Conservation (phyloP, 2,888 invertebrate species). For the Drosophila acutilabella region DNA sequence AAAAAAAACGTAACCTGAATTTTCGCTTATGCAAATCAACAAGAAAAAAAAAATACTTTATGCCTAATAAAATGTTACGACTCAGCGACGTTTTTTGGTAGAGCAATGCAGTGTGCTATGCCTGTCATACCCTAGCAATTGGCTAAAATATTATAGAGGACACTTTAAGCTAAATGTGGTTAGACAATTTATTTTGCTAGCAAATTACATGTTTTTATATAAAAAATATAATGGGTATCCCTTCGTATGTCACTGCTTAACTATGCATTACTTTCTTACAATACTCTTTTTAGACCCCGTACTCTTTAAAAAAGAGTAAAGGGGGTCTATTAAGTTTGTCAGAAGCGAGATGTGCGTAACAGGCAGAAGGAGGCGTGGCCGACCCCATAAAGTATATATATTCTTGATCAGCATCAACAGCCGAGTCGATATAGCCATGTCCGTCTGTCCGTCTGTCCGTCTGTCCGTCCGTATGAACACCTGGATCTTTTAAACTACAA, state of each 20-base stretch:
- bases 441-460: too few species aligned
- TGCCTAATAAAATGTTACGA: constrained; percentile 74
- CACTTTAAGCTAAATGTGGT: too few species aligned
- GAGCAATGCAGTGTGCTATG: constrained; percentile 25
- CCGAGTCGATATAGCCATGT: too few species aligned
- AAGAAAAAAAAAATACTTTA: constrained; percentile 40
- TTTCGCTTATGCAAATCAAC: constrained; percentile 72
- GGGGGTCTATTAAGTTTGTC: too few species aligned
- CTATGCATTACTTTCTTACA: not conserved
- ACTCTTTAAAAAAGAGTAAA: too few species aligned
- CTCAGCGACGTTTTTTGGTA: constrained; percentile 27
- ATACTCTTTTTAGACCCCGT: not conserved
- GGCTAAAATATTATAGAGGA: not conserved
- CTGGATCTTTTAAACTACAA: too few species aligned
- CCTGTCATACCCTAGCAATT: constrained; percentile 2
- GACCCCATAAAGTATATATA: too few species aligned
- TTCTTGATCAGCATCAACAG: too few species aligned
- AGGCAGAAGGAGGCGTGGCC: too few species aligned
- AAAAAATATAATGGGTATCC: not conserved
- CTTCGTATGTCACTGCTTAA: not conserved
- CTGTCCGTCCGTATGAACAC: too few species aligned
- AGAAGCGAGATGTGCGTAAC: too few species aligned
- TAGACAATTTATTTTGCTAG: too few species aligned
- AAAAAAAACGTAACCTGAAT: constrained; percentile 13
- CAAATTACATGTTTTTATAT: not conserved